phyloP scores from a whole-genome alignment of 2,113 vertebrate species.

The Gymnobelideus leadbeateri region DNA sequence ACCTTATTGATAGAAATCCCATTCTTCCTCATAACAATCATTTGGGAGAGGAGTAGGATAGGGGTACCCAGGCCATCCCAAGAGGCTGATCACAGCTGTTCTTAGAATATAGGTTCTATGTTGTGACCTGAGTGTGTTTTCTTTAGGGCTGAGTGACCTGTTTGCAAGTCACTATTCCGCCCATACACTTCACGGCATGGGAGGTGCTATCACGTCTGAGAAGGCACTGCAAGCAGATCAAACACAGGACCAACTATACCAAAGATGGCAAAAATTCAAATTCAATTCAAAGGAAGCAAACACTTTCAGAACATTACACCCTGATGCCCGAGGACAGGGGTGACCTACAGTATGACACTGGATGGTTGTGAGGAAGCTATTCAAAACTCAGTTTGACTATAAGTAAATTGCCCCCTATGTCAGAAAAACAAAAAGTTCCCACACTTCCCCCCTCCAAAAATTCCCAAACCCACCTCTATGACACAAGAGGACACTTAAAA shows the following conservation, averaged over 20 bases:
- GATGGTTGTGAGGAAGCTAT: not conserved
- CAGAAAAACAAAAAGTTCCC: not conserved
- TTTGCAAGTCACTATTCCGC: constrained; percentile 66
- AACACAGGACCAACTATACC: not conserved
- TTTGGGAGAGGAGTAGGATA: not conserved
- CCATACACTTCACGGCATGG: constrained; percentile 66
- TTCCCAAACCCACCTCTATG: constrained; percentile 8
- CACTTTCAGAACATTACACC: not conserved
- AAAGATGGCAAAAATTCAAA: constrained; percentile 12
- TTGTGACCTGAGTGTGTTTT: constrained; percentile 76
- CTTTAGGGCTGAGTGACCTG: constrained; percentile 71
- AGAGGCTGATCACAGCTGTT: constrained; percentile 64
- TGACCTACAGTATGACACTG: not conserved
- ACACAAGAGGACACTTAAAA: not conserved
- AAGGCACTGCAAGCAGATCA: constrained; percentile 43
- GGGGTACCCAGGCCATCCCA: constrained; percentile 43
- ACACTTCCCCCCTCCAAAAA: constrained; percentile 22
- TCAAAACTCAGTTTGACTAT: not conserved
- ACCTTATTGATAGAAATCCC: constrained; percentile 55
- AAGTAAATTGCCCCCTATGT: not conserved
- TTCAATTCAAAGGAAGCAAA: constrained; percentile 8
- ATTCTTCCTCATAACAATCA: constrained; percentile 14
- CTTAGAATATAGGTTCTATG: constrained; percentile 67
- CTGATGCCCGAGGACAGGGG: not conserved
- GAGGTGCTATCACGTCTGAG: constrained; percentile 58